phyloP scores from a whole-genome alignment of 2,797 vertebrate genomes.

The Sebastes kiyomatsui region DNA sequence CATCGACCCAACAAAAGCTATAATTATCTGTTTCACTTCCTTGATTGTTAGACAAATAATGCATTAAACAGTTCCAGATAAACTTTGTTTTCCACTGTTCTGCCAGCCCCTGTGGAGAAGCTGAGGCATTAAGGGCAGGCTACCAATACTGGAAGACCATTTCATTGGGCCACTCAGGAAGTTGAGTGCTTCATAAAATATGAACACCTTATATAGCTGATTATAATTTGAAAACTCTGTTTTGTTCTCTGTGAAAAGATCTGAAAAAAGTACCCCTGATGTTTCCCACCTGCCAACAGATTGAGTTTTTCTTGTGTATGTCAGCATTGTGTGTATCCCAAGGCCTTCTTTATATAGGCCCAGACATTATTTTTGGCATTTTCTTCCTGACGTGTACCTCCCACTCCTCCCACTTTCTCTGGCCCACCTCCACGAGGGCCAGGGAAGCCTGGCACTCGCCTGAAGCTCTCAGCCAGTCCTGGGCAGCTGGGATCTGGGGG shows the following conservation, averaged over 20 bases:
- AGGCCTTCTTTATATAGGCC: constrained; percentile 68
- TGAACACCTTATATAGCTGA: constrained; percentile 57
- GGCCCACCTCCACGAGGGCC: constrained; percentile 77
- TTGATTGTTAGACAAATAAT: constrained; percentile 83
- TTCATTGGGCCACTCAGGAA: constrained; percentile 39
- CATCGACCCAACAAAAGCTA: constrained; percentile 80
- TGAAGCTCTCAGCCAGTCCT: constrained; percentile 76
- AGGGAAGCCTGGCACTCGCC: constrained; percentile 81
- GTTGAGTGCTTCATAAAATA: constrained; percentile 52
- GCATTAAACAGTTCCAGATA: constrained; percentile 81
- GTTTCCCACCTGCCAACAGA: constrained; percentile 36
- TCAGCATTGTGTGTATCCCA: constrained; percentile 63
- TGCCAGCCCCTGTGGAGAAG: constrained; percentile 41
- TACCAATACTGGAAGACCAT: constrained; percentile 38
- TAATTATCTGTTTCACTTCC: constrained; percentile 78
- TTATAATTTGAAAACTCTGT: constrained; percentile 48
- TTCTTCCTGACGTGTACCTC: constrained; percentile 50
- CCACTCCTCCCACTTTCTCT: constrained; percentile 66
- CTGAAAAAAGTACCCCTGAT: constrained; percentile 28
- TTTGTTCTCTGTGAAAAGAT: constrained; percentile 45
- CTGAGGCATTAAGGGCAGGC: constrained; percentile 36
- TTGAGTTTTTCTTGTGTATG: constrained; percentile 59
- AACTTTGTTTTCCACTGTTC: constrained; percentile 57
- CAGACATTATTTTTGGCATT: constrained; percentile 76
- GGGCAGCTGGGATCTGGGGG: constrained; percentile 85